Base-by-base conservation (phyloP, 2,113 vertebrate genomes). In the Plecturocebus donacophilus region DNA sequence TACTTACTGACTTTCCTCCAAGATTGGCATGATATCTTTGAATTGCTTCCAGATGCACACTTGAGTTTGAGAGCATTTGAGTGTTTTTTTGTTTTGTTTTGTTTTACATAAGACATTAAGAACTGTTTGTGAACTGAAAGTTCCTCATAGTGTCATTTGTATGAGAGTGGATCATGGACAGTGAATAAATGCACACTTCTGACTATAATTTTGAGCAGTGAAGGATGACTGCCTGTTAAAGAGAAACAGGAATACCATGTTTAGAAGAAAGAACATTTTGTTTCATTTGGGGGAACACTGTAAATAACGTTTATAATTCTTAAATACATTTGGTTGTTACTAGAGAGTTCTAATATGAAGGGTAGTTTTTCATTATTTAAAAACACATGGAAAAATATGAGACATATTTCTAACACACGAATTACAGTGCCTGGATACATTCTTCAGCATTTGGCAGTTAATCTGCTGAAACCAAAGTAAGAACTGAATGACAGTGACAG, bases 341-440 rank as follows among this genome's bases (percentile, higher is more conserved):
- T 99, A 98, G 98, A 99, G 98, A 99, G 98, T 98, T 99, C 98
- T 98, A 98, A 99, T 98, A 98, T 96, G 99, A 99, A 99, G 98
- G 99, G 98, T 99, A 98, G 98, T 99, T 99, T 99, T 99, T 99
- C 99, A 99, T 99, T 99, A 98, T 99, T 99, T 98, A 98, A 98
- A 98, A 98, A 98, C 97, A 98, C 90, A n/a, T 91, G 82, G 92
- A 81, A 95, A 90, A 94, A 91, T 98, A 97, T 97, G 91, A 91
- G 97, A 98, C 93, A 97, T 97, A 98, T 98, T 97, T 98, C 97
- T 97, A 98, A 98, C 97, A 98, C 83, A 95, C 97, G 98, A 98
- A 98, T 95, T 97, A 91, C 95, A 75, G 96, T 98, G 99, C 98
- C 99, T 99, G 98, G 97, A 98, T 97, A 96, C 96, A 97, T 92